A percentile compares a stretch with the other conserved stretches of the same genome.
Evolutionary conservation across 2,797 vertebrate species (phyloP).

Genomic region (Labeo calbasu): DNA sequence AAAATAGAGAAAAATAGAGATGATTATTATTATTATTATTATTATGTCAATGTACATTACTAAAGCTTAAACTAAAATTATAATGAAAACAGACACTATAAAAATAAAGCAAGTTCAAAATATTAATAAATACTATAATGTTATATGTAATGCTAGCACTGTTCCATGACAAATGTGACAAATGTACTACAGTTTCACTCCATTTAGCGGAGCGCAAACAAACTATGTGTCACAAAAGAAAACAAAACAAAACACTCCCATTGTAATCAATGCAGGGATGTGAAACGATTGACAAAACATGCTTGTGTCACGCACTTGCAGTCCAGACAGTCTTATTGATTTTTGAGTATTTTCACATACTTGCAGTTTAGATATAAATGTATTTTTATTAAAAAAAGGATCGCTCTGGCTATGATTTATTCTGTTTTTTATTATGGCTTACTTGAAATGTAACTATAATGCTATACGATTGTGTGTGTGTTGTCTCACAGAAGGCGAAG

Average conservation of each 20-base stretch:
- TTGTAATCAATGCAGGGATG: neutral
- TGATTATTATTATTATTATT: too few relatives aligned
- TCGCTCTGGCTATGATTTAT: neutral
- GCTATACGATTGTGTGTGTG: neutral
- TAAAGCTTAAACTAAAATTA: neutral
- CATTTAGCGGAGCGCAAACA: neutral
- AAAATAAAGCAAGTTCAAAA: neutral
- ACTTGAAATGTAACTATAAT: neutral
- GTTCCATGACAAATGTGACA: neutral
- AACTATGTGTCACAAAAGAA: neutral
- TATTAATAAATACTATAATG: neutral
- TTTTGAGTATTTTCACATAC: neutral
- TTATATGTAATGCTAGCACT: neutral
- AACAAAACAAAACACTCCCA: neutral
- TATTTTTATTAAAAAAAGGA: neutral
- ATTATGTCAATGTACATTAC: too few relatives aligned
- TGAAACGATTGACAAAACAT: neutral
- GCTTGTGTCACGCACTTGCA: neutral
- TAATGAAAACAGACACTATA: neutral
- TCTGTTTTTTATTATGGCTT: neutral
- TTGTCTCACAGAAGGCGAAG: constrained; percentile 69
- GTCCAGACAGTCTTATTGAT: neutral
- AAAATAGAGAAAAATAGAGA: neutral
- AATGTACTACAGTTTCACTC: neutral
- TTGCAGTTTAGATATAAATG: neutral